These are phyloP conservation scores for Synanthedon myopaeformis DNA, from an alignment of 2,888 invertebrate species.

Conservation along the genomic window DNA sequence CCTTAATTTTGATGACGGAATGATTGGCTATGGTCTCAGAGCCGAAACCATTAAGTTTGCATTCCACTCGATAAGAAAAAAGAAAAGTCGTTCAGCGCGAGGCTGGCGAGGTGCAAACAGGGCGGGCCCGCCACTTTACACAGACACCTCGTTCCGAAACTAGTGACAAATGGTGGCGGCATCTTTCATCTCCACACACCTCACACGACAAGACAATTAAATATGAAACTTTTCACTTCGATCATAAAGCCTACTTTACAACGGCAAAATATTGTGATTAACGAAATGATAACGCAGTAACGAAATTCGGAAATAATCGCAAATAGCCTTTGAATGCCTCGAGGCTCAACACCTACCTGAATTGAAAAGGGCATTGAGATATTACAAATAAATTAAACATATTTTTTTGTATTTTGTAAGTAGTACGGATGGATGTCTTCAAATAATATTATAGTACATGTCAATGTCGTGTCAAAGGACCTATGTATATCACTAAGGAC, in stretches of 20 bases:
- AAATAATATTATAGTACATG: too few relatives aligned
- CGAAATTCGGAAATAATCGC: slow-evolving; percentile 65
- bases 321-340: slow-evolving; percentile 47
- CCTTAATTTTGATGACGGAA: slow-evolving; percentile 53
- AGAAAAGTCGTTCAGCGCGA: slow-evolving; percentile 23
- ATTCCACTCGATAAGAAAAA: slow-evolving; percentile 40
- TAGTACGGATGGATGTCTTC: too few relatives aligned
- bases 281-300: slow-evolving; percentile 57
- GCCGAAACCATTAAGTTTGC: slow-evolving; percentile 52
- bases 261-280: slow-evolving; percentile 14
- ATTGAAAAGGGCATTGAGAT: slow-evolving; percentile 37
- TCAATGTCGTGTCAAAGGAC: too few relatives aligned
- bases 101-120: slow-evolving; percentile 47
- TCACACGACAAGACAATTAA: slow-evolving; percentile 13
- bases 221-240: slow-evolving; percentile 15
- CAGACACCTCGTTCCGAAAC: slow-evolving; percentile 58
- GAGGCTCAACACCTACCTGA: slow-evolving; percentile 35
- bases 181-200: slow-evolving; percentile 55
- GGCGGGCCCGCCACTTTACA: slow-evolving; percentile 53
- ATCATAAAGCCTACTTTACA: slow-evolving; percentile 18
- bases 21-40: slow-evolving; percentile 53
- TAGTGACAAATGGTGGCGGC: slow-evolving; percentile 67
- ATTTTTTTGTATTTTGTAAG: too few relatives aligned
- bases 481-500: too few relatives aligned
- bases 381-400: slow-evolving; percentile 13